Percentiles rank a stretch among this genome's conserved stretches.
phyloP scores from a whole-genome alignment of 2,888 invertebrate species.

The Lasioglossum villosulum region DNA sequence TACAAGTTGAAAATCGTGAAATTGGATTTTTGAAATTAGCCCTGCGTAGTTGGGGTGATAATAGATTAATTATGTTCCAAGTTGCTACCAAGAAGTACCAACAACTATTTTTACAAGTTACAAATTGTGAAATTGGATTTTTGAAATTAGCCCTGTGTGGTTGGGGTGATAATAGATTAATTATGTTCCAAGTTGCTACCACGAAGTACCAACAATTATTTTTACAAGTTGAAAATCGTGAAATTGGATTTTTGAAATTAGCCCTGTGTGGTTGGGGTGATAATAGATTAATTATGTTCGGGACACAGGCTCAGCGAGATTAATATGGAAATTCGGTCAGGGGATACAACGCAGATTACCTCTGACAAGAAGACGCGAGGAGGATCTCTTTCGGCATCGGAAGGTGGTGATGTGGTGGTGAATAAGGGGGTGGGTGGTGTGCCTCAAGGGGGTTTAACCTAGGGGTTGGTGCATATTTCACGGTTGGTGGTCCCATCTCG shows the following conservation, averaged over 20 bases:
- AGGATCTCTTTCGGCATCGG: conserved; percentile 66
- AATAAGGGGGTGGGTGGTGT: conserved; percentile 77
- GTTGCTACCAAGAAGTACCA: no score
- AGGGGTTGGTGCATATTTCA: conserved; percentile 84
- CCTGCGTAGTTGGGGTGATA: no score
- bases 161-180: conserved; percentile 7
- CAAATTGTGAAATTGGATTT: no score
- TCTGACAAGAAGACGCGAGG: conserved; percentile 29
- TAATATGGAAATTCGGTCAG: conserved; percentile 42
- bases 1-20: no score
- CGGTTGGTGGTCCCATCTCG: conserved; percentile 84
- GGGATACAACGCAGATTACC: conserved; percentile 23
- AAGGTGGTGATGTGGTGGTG: conserved; percentile 80
- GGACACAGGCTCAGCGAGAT: conserved; percentile 21
- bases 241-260: neutral
- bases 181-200: conserved; percentile 1
- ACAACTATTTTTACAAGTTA: no score
- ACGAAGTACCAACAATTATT: no score
- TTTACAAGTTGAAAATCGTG: no score
- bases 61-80: conserved; percentile 32
- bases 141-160: neutral
- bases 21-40: neutral
- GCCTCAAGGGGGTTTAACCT: conserved; percentile 78
- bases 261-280: no score
- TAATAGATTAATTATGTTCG: conserved; percentile 26